These are phyloP conservation scores for Drosophila barbarae DNA, from an alignment of 2,888 invertebrate species.

Conservation along the genomic window DNA sequence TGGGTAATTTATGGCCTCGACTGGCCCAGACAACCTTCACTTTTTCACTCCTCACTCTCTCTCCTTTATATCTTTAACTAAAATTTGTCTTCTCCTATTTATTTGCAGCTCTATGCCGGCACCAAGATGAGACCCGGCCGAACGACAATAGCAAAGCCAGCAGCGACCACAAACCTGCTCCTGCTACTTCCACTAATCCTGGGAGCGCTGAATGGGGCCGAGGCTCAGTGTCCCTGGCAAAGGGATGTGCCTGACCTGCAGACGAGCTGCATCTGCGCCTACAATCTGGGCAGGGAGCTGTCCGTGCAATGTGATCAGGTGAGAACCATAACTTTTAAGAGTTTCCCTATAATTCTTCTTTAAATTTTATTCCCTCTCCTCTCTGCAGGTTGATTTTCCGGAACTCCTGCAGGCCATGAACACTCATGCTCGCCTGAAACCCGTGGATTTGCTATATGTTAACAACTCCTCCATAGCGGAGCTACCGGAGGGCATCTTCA, in stretches of 20 bases:
- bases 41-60: slow-evolving; percentile 16
- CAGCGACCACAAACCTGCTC: slow-evolving; percentile 48
- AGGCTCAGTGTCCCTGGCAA: slow-evolving; percentile 91
- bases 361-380: not conserved
- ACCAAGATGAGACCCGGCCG: slow-evolving; percentile 66
- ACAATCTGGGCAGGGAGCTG: slow-evolving; percentile 90
- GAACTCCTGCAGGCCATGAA: slow-evolving; percentile 87
- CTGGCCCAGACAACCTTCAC: slow-evolving; percentile 37
- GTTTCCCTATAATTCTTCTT: not conserved
- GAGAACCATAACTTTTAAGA: not conserved
- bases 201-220: slow-evolving; percentile 8
- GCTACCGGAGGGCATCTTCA: slow-evolving; percentile 85
- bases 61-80: slow-evolving; percentile 2
- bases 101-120: slow-evolving; percentile 58
- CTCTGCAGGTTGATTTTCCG: slow-evolving; percentile 86
- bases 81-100: slow-evolving; percentile 23
- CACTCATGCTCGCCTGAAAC: slow-evolving; percentile 84
- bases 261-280: slow-evolving; percentile 92
- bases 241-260: slow-evolving; percentile 87
- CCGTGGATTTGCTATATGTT: slow-evolving; percentile 91
- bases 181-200: slow-evolving; percentile 45
- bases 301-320: slow-evolving; percentile 94
- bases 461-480: slow-evolving; percentile 90
- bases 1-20: slow-evolving; percentile 54
- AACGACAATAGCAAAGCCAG: slow-evolving; percentile 28